These are phyloP conservation scores for Lamproptera curius DNA, from an alignment of 2,888 invertebrate species.

Conservation along the genomic window DNA sequence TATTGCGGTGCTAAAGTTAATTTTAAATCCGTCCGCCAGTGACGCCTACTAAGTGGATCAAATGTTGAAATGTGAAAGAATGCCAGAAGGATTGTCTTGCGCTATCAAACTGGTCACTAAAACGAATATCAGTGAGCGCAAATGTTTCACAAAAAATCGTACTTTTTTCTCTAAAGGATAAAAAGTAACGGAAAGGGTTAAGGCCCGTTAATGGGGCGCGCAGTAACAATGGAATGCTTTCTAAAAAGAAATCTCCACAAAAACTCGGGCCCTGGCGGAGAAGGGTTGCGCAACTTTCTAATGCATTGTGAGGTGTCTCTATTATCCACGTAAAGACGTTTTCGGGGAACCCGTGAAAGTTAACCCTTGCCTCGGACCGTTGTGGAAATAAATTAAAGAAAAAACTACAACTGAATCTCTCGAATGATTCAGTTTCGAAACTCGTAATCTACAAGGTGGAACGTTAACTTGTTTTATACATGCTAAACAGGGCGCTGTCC, in stretches of 20 bases:
- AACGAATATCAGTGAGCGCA: conserved; percentile 31
- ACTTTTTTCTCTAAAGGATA: too few species aligned
- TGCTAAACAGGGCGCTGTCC: conserved; percentile 28
- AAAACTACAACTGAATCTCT: too few species aligned
- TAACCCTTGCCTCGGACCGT: conserved; percentile 45
- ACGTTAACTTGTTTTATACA: conserved; percentile 31
- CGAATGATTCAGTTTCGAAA: conserved; percentile 2
- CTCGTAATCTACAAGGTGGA: conserved; percentile 7
- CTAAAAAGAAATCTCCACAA: conserved; percentile 59
- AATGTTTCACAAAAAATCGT: conserved; percentile 35
- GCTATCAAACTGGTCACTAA: conserved; percentile 23
- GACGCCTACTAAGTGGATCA: conserved; percentile 59
- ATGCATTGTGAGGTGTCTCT: conserved; percentile 69
- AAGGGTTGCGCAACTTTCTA: conserved; percentile 78
- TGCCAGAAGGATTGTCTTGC: conserved; percentile 24
- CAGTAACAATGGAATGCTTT: conserved; percentile 59
- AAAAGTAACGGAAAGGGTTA: conserved; percentile 72
- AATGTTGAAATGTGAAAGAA: conserved; percentile 39
- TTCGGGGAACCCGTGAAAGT: conserved; percentile 70
- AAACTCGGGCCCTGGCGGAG: conserved; percentile 57
- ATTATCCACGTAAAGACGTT: conserved; percentile 41
- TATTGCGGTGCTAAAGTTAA: conserved; percentile 70
- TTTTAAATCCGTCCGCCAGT: conserved; percentile 72
- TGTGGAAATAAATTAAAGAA: conserved; percentile 8
- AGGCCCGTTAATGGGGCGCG: conserved; percentile 51